Evolutionary conservation across 2,113 vertebrate species (phyloP), one percentile per base, ranked within the genome.

Genomic region (Pollachius pollachius): DNA sequence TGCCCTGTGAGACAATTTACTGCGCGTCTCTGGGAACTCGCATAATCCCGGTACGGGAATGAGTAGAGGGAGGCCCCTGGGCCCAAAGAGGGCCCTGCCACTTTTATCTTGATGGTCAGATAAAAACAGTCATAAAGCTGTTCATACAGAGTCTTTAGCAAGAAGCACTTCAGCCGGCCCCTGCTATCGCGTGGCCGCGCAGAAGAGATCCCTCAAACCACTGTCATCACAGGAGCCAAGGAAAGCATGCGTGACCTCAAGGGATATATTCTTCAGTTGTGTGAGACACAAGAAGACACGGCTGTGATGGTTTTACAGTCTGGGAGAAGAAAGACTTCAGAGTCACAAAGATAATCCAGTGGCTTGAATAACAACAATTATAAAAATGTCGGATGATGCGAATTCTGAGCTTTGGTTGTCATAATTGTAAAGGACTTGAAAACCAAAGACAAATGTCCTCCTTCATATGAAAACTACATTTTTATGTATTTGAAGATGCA

Each of bases 101-200:
- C 79, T 90, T 94, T 96, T 96, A 97, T 97, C 96, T 95, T 83
- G 91, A 93, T 94, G 90, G 91, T 89, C 91, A 95, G 95, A 96
- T 94, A 95, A 94, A 94, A 93, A 89, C 27, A 27, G 92, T 89
- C 81, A 79, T 88, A 89, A 93, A 94, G 69, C 84, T 77, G 76
- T 58, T 75, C 82, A 77, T 2, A 48, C 16, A 77, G 68, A 65
- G 91, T 92, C 89, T 93, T 93, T 93, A 88, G 85, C 88, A 84
- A 91, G 89, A 90, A 91, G 89, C 92, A 91, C 93, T 95, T 94
- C 91, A 91, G 82, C 86, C 80, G 81, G 74, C 90, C 84, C 88
- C 87, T 90, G 87, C 92, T 84, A 93, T 93, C 92, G 90, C 92
- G 86, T 78, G 89, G 91, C 91, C 94, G 12, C 11, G 8, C 6